Percentiles rank a stretch among this genome's conserved stretches.
phyloP scores from a whole-genome alignment of 2,113 vertebrate species.

The Fulmarus glacialis region DNA sequence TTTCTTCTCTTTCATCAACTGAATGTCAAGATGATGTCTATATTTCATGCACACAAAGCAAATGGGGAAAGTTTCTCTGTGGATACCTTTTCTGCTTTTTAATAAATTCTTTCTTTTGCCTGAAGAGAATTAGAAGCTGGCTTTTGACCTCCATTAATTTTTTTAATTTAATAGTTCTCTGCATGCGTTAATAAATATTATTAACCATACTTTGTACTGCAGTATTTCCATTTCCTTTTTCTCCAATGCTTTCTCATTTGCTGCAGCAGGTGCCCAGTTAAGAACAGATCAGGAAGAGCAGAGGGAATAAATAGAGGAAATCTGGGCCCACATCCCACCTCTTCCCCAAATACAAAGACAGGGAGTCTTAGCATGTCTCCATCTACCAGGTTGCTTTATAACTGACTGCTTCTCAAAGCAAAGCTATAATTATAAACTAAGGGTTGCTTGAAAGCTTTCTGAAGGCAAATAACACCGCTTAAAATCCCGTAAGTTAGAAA shows the following conservation, averaged over 20 bases:
- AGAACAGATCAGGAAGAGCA: constrained; percentile 21
- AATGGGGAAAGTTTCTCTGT: not conserved
- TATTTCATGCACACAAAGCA: constrained; percentile 43
- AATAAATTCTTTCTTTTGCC: constrained; percentile 61
- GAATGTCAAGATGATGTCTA: constrained; percentile 65
- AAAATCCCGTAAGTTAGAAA: not conserved
- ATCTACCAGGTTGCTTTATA: not conserved
- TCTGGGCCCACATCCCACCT: not conserved
- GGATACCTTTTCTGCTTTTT: constrained; percentile 44
- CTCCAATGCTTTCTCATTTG: not conserved
- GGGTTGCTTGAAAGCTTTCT: constrained; percentile 25
- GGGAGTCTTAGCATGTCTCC: not conserved
- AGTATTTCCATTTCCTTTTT: constrained; percentile 26
- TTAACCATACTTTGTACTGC: not conserved
- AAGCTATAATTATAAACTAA: constrained; percentile 23
- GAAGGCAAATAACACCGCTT: constrained; percentile 16
- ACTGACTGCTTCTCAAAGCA: not conserved
- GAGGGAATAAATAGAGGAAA: not conserved
- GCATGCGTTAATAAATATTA: constrained; percentile 19
- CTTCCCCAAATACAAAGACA: not conserved
- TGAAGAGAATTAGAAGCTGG: constrained; percentile 61
- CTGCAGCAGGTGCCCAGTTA: not conserved
- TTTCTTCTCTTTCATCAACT: constrained; percentile 49
- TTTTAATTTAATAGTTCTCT: constrained; percentile 61
- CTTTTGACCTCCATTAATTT: constrained; percentile 71